Conservation (phyloP, 2,888 invertebrate species). For the Penaeus monodon region DNA sequence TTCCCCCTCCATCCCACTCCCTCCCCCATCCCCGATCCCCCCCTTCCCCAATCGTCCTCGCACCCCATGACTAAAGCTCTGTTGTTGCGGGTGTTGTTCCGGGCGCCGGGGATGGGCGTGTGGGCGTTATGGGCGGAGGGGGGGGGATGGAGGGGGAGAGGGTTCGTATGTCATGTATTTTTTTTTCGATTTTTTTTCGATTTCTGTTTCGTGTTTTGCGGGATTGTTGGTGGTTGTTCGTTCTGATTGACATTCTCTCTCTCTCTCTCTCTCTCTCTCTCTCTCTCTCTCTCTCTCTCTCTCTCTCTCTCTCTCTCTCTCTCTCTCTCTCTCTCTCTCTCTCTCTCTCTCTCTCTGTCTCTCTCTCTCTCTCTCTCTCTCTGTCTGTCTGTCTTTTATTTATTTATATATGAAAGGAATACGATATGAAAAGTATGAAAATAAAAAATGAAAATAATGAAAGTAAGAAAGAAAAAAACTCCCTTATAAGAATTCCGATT, state of each 20-base stretch:
- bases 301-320: slow-evolving; percentile 10
- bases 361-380: slow-evolving; percentile 3
- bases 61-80: no score
- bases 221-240: background rate
- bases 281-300: slow-evolving; percentile 21
- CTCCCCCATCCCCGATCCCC: no score
- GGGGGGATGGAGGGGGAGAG: background rate
- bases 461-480: no score
- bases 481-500: no score
- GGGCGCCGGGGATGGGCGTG: no score
- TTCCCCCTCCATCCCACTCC: no score
- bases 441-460: no score
- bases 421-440: no score
- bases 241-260: background rate
- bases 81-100: no score
- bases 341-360: background rate
- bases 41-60: no score
- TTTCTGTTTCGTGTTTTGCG: background rate
- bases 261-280: slow-evolving; percentile 20
- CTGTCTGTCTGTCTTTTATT: no score
- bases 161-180: background rate
- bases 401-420: no score
- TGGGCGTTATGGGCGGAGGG: background rate
- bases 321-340: background rate
- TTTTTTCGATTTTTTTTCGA: background rate